These are phyloP conservation scores for Anthopleura sola DNA, from an alignment of 64 coral and sea anemone species.

Conservation along the genomic window DNA sequence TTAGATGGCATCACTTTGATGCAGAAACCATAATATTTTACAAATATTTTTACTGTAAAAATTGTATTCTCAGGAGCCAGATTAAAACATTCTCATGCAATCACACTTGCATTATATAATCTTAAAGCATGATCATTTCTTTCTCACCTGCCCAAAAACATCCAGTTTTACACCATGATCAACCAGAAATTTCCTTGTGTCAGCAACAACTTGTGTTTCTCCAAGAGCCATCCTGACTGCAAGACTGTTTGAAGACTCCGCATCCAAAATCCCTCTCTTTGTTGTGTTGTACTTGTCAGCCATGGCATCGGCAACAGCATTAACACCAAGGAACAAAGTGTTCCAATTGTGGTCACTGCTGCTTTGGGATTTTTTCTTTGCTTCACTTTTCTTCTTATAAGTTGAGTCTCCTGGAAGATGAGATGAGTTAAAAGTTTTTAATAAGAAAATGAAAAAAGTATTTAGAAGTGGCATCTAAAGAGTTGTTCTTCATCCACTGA, in stretches of 20 bases:
- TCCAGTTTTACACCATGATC: constrained; percentile 89
- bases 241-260: constrained; percentile 81
- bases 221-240: constrained; percentile 97
- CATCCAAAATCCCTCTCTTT: constrained; percentile 85
- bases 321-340: constrained; percentile 82
- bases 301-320: constrained; percentile 97
- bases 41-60: no score
- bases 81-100: no score
- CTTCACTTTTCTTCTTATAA: constrained; percentile 80
- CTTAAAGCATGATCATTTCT: neutral
- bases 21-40: no score
- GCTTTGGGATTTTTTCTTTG: constrained; percentile 68
- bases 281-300: constrained; percentile 92
- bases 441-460: neutral
- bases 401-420: constrained; percentile 8
- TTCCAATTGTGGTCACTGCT: constrained; percentile 98
- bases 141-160: constrained; percentile 89
- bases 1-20: no score
- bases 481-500: no score
- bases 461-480: neutral
- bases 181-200: constrained; percentile 87
- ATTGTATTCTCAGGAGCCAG: no score
- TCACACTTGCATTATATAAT: no score
- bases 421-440: neutral
- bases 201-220: constrained; percentile 97